Evolutionary conservation across 1,140 invertebrate species (phyloP).

Genomic region (Thaumatotibia leucotreta): DNA sequence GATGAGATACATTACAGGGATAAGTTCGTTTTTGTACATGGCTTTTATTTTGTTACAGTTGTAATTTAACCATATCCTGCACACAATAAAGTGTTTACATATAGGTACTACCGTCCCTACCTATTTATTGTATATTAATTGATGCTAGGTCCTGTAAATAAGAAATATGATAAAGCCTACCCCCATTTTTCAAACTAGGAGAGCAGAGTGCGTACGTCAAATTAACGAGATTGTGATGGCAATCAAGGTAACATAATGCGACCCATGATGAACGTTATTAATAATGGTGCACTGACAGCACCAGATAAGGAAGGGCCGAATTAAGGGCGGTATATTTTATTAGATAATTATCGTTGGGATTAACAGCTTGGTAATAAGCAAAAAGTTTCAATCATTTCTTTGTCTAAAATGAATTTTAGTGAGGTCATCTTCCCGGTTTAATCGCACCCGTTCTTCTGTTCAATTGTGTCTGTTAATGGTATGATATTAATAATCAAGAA

Average conservation of each 20-base stretch:
- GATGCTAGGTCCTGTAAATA: no score
- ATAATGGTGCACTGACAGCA: conserved; percentile 25
- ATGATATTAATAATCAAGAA: no score
- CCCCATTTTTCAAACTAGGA: not conserved
- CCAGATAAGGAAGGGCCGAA: conserved; percentile 22
- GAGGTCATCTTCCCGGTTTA: not conserved
- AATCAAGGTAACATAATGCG: conserved; percentile 9
- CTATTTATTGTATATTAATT: no score
- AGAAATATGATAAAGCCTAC: conserved; percentile 11
- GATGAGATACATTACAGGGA: no score
- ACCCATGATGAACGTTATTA: conserved; percentile 21
- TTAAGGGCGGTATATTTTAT: conserved; percentile 18
- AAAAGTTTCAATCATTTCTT: not conserved
- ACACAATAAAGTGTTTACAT: no score
- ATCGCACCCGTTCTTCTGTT: not conserved
- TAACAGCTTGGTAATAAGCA: conserved; percentile 13
- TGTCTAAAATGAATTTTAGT: not conserved
- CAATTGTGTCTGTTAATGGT: not conserved
- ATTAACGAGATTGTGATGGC: conserved; percentile 4
- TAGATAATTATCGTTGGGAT: conserved; percentile 22
- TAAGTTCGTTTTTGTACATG: no score
- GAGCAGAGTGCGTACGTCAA: not conserved
- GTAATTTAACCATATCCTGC: no score
- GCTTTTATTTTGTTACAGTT: no score
- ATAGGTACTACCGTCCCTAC: no score